A percentile compares a stretch with the other conserved stretches of the same genome.
These are phyloP conservation scores for Montipora foliosa DNA, from an alignment of 64 coral and sea anemone genomes.

Conservation along the genomic window DNA sequence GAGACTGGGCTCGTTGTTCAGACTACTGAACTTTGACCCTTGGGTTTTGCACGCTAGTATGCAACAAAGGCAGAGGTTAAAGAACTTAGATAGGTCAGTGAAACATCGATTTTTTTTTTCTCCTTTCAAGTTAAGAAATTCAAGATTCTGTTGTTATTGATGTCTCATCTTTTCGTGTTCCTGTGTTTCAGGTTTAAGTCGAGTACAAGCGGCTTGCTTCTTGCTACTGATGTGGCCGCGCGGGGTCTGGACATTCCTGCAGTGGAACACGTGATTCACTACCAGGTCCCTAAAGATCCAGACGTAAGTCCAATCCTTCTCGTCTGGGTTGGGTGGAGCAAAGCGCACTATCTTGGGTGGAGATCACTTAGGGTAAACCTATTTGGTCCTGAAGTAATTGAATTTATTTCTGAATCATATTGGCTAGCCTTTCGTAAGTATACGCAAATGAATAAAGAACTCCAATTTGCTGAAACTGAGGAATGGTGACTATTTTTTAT, in stretches of 20 bases:
- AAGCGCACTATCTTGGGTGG: neutral
- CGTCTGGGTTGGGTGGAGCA: neutral
- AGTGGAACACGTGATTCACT: conserved; percentile 96
- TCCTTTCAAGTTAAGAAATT: neutral
- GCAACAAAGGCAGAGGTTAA: conserved; percentile 96
- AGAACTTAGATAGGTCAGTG: conserved; percentile 90
- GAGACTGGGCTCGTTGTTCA: conserved; percentile 82
- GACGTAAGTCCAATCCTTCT: conserved; percentile 52
- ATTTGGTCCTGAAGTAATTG: no score
- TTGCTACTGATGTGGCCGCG: conserved; percentile 95
- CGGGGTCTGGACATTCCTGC: conserved; percentile 91
- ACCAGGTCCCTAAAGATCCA: conserved; percentile 89
- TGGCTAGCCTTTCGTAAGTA: no score
- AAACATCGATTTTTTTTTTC: neutral
- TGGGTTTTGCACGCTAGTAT: conserved; percentile 89
- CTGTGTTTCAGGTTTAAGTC: conserved; percentile 76
- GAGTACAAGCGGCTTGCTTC: conserved; percentile 71
- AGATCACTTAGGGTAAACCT: no score
- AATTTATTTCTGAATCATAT: no score
- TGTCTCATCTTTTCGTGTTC: neutral
- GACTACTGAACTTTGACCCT: conserved; percentile 84
- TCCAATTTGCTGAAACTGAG: no score
- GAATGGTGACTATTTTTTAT: no score
- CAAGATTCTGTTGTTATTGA: neutral
- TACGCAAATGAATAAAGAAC: no score